Percentiles rank a stretch among this genome's conserved stretches.
phyloP scores from a whole-genome alignment of 2,888 invertebrate species.

The Abrostola tripartita region DNA sequence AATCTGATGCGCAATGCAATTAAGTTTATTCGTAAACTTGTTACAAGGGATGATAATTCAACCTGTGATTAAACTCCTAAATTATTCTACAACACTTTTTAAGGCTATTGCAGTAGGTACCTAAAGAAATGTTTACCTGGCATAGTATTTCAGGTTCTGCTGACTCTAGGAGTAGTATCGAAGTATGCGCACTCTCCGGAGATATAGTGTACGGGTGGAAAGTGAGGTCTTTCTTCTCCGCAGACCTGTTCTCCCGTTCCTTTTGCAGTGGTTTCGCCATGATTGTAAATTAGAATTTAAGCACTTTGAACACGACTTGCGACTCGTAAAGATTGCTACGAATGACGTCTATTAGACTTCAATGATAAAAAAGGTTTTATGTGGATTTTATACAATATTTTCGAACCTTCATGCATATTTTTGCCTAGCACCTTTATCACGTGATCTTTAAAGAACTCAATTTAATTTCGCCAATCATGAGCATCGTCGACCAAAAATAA shows the following conservation, averaged over 20 bases:
- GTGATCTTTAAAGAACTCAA: no score
- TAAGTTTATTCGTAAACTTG: no score
- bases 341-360: background rate
- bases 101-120: background rate
- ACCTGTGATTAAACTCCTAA: no score
- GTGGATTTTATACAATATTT: no score
- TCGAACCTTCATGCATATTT: no score
- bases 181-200: slow-evolving; percentile 81
- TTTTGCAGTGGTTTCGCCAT: slow-evolving; percentile 82
- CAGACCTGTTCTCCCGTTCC: slow-evolving; percentile 80
- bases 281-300: slow-evolving; percentile 11
- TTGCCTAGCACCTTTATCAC: no score
- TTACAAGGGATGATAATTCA: no score
- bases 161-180: slow-evolving; percentile 80
- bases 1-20: no score
- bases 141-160: slow-evolving; percentile 81
- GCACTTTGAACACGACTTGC: background rate
- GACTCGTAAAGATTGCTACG: background rate
- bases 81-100: no score
- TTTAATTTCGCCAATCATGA: no score
- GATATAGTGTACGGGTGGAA: slow-evolving; percentile 81
- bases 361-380: background rate
- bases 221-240: slow-evolving; percentile 79
- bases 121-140: slow-evolving; percentile 66
- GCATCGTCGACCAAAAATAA: background rate